phyloP scores from a whole-genome alignment of 2,797 vertebrate species.

The Gambelia wislizenii region DNA sequence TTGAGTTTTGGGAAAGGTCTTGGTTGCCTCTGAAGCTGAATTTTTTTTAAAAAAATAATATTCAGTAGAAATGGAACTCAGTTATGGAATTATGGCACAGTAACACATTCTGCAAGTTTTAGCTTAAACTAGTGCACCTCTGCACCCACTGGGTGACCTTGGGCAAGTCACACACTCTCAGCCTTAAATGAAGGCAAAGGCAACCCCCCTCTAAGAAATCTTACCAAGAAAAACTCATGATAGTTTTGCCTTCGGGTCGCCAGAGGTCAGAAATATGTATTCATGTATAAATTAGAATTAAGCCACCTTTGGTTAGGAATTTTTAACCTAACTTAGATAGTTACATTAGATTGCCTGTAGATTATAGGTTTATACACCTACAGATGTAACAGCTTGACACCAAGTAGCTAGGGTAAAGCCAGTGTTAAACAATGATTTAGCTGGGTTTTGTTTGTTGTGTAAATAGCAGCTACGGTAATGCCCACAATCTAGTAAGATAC shows the following conservation, averaged over 20 bases:
- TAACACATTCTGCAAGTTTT: not conserved
- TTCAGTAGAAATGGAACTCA: not conserved
- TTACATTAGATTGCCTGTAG: not conserved
- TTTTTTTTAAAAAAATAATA: conserved; percentile 26
- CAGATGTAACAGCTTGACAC: not conserved
- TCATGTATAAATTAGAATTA: not conserved
- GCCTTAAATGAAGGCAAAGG: too few relatives aligned
- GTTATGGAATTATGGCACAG: not conserved
- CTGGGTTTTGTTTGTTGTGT: not conserved
- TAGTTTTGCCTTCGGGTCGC: too few relatives aligned
- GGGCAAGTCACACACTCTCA: too few relatives aligned
- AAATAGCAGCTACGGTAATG: not conserved
- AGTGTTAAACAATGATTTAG: not conserved
- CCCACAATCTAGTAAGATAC: not conserved
- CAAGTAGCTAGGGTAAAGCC: too few relatives aligned
- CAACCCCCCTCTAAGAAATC: too few relatives aligned
- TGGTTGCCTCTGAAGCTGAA: conserved; percentile 91
- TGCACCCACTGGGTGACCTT: not conserved
- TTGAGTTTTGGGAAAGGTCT: conserved; percentile 92
- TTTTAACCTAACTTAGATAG: not conserved
- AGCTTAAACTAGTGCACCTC: not conserved
- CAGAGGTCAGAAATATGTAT: not conserved
- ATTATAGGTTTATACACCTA: not conserved
- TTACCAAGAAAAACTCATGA: too few relatives aligned
- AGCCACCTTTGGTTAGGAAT: not conserved